Evolutionary conservation across 1,140 invertebrate species (phyloP).

Genomic region (Drosophila bipectinata): DNA sequence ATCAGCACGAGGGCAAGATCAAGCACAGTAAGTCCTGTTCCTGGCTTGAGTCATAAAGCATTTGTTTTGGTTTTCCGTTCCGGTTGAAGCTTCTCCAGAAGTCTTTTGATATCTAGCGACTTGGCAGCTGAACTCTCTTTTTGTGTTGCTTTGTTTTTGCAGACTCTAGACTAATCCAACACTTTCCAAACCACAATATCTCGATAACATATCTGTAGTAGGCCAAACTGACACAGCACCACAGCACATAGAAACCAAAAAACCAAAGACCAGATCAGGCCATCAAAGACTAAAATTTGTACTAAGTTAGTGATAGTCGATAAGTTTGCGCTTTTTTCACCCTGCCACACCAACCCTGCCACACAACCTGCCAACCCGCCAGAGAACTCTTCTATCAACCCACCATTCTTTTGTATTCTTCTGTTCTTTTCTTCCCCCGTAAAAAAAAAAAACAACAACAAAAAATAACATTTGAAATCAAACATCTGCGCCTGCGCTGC

Average conservation of each 20-base stretch:
- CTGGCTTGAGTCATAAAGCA: background rate
- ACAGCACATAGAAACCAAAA: conserved; percentile 14
- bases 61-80: background rate
- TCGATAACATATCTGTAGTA: conserved; percentile 83
- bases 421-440: conserved; percentile 68
- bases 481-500: conserved; percentile 40
- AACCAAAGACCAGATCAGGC: conserved; percentile 39
- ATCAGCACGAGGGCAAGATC: conserved; percentile 89
- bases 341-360: conserved; percentile 4
- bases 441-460: background rate
- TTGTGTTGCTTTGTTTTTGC: conserved; percentile 71
- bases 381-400: conserved; percentile 63
- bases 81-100: background rate
- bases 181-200: conserved; percentile 84
- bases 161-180: conserved; percentile 82
- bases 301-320: conserved; percentile 43
- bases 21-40: conserved; percentile 87
- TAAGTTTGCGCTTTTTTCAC: conserved; percentile 24
- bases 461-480: background rate
- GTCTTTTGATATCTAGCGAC: conserved; percentile 33
- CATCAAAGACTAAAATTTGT: conserved; percentile 35
- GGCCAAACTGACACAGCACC: conserved; percentile 43
- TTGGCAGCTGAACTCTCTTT: conserved; percentile 57
- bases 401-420: conserved; percentile 43
- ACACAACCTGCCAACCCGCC: conserved; percentile 26